Evolutionary conservation across 2,113 vertebrate genomes (phyloP).

Genomic region (Turnix velox): DNA sequence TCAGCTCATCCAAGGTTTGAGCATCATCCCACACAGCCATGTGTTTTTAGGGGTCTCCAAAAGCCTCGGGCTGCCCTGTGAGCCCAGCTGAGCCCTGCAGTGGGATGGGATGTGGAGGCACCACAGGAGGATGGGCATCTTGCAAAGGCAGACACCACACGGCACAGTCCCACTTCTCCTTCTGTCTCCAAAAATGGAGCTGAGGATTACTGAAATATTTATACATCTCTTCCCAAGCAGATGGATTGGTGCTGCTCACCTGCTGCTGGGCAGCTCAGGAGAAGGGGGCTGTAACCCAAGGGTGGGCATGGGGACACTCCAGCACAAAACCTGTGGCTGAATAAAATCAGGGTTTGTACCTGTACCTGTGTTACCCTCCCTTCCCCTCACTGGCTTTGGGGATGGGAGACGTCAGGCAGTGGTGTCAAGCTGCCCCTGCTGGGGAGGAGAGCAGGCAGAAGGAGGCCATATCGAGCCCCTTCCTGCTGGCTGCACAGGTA

Average conservation of each 20-base stretch:
- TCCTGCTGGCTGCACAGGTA: conserved; percentile 1
- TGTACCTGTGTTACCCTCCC: fast-evolving
- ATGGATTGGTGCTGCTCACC: not conserved
- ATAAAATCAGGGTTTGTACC: fast-evolving
- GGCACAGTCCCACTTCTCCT: not conserved
- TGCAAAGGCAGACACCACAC: fast-evolving
- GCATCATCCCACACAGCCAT: not conserved
- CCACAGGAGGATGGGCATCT: not conserved
- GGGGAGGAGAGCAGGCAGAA: fast-evolving
- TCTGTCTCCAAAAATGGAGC: not conserved
- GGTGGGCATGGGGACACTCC: fast-evolving
- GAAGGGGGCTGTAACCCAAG: no score
- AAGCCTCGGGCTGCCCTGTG: not conserved
- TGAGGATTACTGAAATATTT: not conserved
- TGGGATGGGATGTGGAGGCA: fast-evolving
- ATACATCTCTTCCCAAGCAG: not conserved
- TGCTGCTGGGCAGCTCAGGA: not conserved
- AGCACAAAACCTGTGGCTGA: not conserved
- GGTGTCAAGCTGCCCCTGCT: fast-evolving
- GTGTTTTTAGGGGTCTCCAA: not conserved
- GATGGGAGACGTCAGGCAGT: not conserved
- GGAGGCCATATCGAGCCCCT: not conserved
- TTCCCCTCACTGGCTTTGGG: fast-evolving
- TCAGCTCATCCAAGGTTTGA: fast-evolving
- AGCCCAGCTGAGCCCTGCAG: not conserved